These are phyloP conservation scores for Flexamia atlantica DNA, from an alignment of 2,888 invertebrate species.

Conservation along the genomic window DNA sequence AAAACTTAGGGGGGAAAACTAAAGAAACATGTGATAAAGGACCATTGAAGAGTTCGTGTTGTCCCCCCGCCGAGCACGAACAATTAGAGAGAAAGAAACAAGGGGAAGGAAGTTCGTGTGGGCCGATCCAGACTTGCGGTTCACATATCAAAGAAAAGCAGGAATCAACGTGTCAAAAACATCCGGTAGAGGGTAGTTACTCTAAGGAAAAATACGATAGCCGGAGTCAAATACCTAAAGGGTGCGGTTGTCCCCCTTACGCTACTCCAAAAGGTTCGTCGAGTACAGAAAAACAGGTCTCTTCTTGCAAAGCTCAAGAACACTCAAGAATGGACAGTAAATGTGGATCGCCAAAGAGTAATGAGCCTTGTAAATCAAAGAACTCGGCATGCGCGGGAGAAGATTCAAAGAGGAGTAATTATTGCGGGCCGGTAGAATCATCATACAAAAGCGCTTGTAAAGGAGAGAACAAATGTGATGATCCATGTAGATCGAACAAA, in stretches of 20 bases:
- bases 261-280: neutral
- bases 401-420: neutral
- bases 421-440: neutral
- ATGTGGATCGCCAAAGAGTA: neutral
- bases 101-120: conserved; percentile 4
- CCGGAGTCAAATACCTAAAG: neutral
- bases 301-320: no score
- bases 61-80: neutral
- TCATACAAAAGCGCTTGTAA: neutral
- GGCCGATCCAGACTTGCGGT: neutral
- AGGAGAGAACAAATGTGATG: neutral
- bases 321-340: neutral
- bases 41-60: neutral
- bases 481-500: neutral
- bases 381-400: neutral
- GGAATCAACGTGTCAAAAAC: neutral
- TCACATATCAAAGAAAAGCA: neutral
- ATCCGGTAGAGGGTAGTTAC: neutral
- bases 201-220: neutral
- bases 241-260: neutral
- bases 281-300: neutral
- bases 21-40: neutral
- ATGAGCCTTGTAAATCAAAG: neutral
- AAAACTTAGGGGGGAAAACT: neutral
- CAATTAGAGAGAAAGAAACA: neutral